Evolutionary conservation across 2,888 invertebrate genomes (phyloP).

Genomic region (Linnaemya vulpina): DNA sequence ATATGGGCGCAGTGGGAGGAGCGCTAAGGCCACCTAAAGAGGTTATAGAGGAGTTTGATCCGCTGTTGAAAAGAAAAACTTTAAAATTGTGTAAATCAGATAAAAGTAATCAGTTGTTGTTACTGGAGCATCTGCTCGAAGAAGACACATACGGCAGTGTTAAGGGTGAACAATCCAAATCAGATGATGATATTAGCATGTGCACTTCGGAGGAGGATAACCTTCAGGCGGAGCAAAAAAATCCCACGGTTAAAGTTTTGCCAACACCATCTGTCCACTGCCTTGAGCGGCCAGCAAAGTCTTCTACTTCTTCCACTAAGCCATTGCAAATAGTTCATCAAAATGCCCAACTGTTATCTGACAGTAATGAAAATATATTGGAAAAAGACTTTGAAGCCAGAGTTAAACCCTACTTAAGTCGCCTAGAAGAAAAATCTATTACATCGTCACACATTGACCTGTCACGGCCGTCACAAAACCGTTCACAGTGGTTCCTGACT

Average conservation of each 20-base stretch:
- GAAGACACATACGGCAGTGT: constrained; percentile 88
- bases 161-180: constrained; percentile 77
- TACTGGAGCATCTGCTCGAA: constrained; percentile 87
- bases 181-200: constrained; percentile 83
- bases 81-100: constrained; percentile 77
- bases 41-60: constrained; percentile 90
- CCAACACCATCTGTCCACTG: constrained; percentile 55
- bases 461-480: constrained; percentile 76
- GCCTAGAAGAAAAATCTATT: constrained; percentile 73
- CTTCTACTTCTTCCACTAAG: constrained; percentile 66
- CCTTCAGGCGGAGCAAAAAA: constrained; percentile 53
- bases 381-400: constrained; percentile 74
- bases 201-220: constrained; percentile 84
- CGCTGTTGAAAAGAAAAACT: constrained; percentile 81
- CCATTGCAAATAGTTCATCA: constrained; percentile 80
- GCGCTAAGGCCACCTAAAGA: constrained; percentile 80
- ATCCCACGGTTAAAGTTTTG: constrained; percentile 62
- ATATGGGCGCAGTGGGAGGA: constrained; percentile 77
- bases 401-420: constrained; percentile 75
- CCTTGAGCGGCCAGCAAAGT: constrained; percentile 41
- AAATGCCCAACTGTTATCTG: constrained; percentile 79
- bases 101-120: constrained; percentile 86
- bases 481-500: constrained; percentile 81
- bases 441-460: constrained; percentile 73
- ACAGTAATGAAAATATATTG: constrained; percentile 80